Percentiles rank a stretch among this genome's conserved stretches.
These are phyloP conservation scores for Cyrtorhinus lividipennis DNA, from an alignment of 1,140 invertebrate species.

Conservation along the genomic window DNA sequence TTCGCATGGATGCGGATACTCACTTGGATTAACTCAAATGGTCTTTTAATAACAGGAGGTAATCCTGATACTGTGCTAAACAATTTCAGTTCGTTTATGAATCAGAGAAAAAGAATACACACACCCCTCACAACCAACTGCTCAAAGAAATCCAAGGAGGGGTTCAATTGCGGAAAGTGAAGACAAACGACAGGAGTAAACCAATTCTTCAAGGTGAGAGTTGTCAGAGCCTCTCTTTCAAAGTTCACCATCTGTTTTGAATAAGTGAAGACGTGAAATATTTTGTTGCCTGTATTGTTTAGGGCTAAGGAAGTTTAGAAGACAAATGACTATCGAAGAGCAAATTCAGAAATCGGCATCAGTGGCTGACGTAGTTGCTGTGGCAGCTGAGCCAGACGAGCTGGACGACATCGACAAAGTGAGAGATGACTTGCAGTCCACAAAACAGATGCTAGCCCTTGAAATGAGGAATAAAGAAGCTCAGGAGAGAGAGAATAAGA, in stretches of 20 bases:
- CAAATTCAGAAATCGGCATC: constrained; percentile 65
- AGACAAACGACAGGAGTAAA: constrained; percentile 72
- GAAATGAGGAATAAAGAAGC: constrained; percentile 75
- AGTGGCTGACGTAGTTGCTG: constrained; percentile 41
- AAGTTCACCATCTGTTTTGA: too few species aligned
- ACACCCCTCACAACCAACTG: constrained; percentile 56
- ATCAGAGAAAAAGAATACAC: constrained; percentile 58
- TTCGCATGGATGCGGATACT: too few species aligned
- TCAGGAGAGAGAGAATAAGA: constrained; percentile 68
- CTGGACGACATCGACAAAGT: constrained; percentile 73
- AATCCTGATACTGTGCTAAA: too few species aligned
- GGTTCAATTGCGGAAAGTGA: constrained; percentile 56
- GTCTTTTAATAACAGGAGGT: too few species aligned
- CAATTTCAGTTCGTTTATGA: constrained; percentile 85
- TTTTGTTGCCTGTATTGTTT: too few species aligned
- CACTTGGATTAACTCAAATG: too few species aligned
- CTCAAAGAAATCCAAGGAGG: constrained; percentile 70
- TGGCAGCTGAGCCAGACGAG: constrained; percentile 42
- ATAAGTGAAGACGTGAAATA: too few species aligned
- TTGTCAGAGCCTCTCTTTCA: too few species aligned
- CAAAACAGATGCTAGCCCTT: constrained; percentile 74
- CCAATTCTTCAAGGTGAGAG: constrained; percentile 49
- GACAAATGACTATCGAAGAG: constrained; percentile 77
- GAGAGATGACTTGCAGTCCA: constrained; percentile 78
- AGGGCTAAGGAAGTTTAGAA: constrained; percentile 68